A percentile compares a stretch with the other conserved stretches of the same genome.
Conservation (phyloP, 2,113 vertebrate genomes). For the Cyanoramphus novaezelandiae region DNA sequence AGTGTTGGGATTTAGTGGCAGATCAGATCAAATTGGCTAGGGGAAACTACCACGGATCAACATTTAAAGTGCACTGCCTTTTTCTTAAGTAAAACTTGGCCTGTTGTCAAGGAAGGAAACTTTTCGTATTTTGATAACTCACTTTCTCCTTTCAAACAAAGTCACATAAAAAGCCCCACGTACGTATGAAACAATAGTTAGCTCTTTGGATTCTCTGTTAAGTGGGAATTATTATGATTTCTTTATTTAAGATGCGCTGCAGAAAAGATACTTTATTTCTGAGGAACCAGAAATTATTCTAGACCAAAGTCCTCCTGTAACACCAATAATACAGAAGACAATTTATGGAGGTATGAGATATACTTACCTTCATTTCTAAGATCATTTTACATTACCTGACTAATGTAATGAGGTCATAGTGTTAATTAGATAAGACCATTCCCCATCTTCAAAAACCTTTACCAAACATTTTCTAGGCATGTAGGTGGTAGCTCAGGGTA, state of each 20-base stretch:
- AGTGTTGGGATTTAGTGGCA: conserved; percentile 6
- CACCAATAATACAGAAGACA: background rate
- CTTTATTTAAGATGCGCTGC: background rate
- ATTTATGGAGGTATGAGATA: background rate
- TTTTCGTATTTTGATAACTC: background rate
- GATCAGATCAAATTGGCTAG: background rate
- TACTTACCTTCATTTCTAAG: background rate
- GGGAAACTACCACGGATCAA: background rate
- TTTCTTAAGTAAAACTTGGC: background rate
- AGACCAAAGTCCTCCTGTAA: background rate
- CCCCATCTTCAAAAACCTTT: background rate
- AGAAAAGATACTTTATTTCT: background rate
- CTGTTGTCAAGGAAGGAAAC: background rate
- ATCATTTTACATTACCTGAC: background rate
- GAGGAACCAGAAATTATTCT: background rate
- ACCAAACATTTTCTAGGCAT: background rate
- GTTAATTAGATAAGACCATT: background rate
- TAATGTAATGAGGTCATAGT: background rate
- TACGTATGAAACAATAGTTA: background rate
- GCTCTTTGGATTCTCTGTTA: background rate
- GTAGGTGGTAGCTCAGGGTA: background rate
- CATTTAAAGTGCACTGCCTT: background rate
- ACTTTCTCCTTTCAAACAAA: background rate
- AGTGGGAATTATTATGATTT: background rate
- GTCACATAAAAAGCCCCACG: accelerated